These are phyloP conservation scores for Esox niger DNA, from an alignment of 2,113 vertebrate species.

Conservation along the genomic window DNA sequence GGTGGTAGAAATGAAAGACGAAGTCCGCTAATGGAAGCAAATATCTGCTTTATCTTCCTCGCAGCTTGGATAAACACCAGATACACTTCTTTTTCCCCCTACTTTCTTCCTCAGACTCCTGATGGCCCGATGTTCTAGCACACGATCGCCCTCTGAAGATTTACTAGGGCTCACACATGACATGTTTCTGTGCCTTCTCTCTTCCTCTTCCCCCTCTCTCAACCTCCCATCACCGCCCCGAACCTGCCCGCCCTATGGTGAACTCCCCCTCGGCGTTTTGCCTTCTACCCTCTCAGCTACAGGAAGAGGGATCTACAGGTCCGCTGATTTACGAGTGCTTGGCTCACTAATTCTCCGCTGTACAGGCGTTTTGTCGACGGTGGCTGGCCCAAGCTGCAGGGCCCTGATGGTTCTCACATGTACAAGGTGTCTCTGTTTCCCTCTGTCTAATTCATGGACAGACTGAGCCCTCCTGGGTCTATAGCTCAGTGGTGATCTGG, in stretches of 20 bases:
- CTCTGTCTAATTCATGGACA: constrained; percentile 35
- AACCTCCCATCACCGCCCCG: background rate
- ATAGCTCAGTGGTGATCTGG: constrained; percentile 6
- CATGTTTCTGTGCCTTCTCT: constrained; percentile 20
- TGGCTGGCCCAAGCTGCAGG: constrained; percentile 16
- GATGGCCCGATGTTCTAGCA: constrained; percentile 26
- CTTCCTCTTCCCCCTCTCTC: background rate
- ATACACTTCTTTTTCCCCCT: background rate
- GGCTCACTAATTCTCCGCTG: constrained; percentile 52
- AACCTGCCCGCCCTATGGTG: background rate
- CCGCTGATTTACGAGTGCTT: constrained; percentile 56
- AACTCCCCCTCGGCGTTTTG: constrained; percentile 1
- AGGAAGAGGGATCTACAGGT: constrained; percentile 45
- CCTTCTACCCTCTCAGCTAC: constrained; percentile 40
- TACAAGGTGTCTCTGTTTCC: constrained; percentile 25
- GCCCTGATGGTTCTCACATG: constrained; percentile 3
- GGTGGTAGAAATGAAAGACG: background rate
- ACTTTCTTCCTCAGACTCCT: constrained; percentile 17
- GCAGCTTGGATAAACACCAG: background rate
- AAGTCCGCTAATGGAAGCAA: constrained; percentile 26
- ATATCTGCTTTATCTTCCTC: background rate
- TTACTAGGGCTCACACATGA: constrained; percentile 43
- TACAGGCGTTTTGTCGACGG: constrained; percentile 41
- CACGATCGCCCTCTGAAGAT: constrained; percentile 36
- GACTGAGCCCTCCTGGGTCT: background rate